Conservation (phyloP, 37 sponge, comb jelly and placozoan genomes). For the Spongilla lacustris region DNA sequence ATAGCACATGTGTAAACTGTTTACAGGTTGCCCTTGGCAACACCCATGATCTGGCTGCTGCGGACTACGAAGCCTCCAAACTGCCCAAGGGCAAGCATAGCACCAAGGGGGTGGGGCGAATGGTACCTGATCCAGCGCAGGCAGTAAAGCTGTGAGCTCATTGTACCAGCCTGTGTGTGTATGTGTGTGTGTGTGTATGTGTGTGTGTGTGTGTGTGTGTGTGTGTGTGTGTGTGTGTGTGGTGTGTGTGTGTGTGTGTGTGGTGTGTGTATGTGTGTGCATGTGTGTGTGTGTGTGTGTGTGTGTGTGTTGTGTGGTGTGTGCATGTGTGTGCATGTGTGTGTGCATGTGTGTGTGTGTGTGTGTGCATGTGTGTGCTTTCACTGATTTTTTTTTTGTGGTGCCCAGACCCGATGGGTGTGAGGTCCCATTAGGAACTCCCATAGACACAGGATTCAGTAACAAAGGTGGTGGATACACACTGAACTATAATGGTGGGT, state of each 20-base stretch:
- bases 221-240: not conserved
- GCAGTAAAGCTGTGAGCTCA: slow-evolving; percentile 56
- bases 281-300: not conserved
- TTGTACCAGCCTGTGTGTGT: not conserved
- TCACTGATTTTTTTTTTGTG: not conserved
- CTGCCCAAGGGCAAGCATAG: slow-evolving; percentile 89
- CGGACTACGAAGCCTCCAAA: slow-evolving; percentile 86
- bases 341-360: not conserved
- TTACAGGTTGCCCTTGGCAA: slow-evolving; percentile 67
- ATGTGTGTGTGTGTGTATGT: not conserved
- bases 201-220: not conserved
- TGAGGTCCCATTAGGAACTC: slow-evolving; percentile 82
- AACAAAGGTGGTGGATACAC: slow-evolving; percentile 94
- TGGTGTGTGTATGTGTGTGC: not conserved
- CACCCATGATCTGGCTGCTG: slow-evolving; percentile 83
- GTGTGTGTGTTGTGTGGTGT: not conserved
- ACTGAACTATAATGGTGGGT: slow-evolving; percentile 96
- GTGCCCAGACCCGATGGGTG: slow-evolving; percentile 72
- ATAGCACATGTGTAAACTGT: not conserved
- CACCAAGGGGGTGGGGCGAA: slow-evolving; percentile 82
- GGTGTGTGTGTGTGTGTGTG: not conserved
- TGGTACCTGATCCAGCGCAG: slow-evolving; percentile 77
- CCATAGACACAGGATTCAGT: slow-evolving; percentile 64
- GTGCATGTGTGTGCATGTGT: not conserved
- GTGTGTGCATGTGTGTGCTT: not conserved